phyloP scores from a whole-genome alignment of 2,888 invertebrate genomes.

The Erynnis tages region DNA sequence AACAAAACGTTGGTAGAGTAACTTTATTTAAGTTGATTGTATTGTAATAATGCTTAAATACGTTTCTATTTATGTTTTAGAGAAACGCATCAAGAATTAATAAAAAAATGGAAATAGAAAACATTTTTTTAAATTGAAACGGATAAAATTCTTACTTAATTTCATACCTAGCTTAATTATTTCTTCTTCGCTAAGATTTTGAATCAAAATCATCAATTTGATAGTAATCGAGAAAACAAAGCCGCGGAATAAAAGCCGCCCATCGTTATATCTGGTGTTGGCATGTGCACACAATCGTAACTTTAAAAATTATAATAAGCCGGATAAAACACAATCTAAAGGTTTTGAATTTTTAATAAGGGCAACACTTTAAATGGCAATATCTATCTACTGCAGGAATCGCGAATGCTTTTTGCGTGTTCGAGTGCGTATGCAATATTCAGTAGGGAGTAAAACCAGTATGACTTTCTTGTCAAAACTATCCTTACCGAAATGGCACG shows the following conservation, averaged over 20 bases:
- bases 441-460: conserved; percentile 40
- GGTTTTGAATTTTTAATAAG: conserved; percentile 32
- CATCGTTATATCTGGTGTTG: conserved; percentile 31
- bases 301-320: conserved; percentile 21
- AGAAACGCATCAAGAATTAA: no score
- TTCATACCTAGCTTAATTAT: no score
- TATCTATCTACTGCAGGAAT: conserved; percentile 42
- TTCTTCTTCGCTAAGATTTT: no score
- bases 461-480: conserved; percentile 45
- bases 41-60: no score
- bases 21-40: no score
- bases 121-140: no score
- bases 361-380: conserved; percentile 36
- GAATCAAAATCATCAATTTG: background rate
- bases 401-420: conserved; percentile 38
- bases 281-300: conserved; percentile 29
- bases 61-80: no score
- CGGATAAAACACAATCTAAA: conserved; percentile 26
- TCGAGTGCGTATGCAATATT: conserved; percentile 40
- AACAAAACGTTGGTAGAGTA: no score
- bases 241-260: conserved; percentile 26
- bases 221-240: conserved; percentile 23
- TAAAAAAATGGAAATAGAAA: no score
- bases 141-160: no score
- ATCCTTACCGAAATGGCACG: conserved; percentile 44